Evolutionary conservation across 2,113 vertebrate species (phyloP).

Genomic region (Ptilonorhynchus violaceus): DNA sequence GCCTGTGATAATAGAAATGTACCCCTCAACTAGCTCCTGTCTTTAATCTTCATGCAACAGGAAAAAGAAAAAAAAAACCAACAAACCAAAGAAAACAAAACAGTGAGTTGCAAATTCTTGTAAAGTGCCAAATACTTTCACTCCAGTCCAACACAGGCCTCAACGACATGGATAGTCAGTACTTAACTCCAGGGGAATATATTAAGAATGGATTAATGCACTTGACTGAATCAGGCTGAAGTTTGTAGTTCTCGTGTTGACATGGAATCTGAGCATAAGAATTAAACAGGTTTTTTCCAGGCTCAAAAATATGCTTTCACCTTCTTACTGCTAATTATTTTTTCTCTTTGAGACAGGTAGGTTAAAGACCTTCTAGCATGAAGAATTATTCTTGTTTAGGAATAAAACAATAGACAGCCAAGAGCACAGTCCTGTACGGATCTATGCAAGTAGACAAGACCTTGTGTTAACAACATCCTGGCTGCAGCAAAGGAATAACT

Average conservation of each 20-base stretch:
- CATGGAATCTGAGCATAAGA: neutral
- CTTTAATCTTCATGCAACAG: slow-evolving; percentile 17
- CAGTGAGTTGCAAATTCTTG: neutral
- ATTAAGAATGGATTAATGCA: neutral
- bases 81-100: neutral
- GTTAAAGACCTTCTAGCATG: neutral
- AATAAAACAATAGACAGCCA: neutral
- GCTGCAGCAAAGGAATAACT: neutral
- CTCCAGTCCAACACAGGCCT: neutral
- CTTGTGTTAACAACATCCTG: neutral
- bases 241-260: neutral
- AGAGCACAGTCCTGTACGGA: neutral
- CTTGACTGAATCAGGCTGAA: neutral
- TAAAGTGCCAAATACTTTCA: neutral
- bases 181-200: neutral
- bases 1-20: slow-evolving; percentile 57
- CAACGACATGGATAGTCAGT: neutral
- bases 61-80: neutral
- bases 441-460: neutral
- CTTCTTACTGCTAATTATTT: neutral
- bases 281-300: neutral
- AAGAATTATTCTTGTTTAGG: neutral
- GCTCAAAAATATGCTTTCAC: neutral
- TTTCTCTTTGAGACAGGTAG: neutral
- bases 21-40: neutral